Evolutionary conservation across 2,113 vertebrate species (phyloP).

Genomic region (Galemys pyrenaicus): DNA sequence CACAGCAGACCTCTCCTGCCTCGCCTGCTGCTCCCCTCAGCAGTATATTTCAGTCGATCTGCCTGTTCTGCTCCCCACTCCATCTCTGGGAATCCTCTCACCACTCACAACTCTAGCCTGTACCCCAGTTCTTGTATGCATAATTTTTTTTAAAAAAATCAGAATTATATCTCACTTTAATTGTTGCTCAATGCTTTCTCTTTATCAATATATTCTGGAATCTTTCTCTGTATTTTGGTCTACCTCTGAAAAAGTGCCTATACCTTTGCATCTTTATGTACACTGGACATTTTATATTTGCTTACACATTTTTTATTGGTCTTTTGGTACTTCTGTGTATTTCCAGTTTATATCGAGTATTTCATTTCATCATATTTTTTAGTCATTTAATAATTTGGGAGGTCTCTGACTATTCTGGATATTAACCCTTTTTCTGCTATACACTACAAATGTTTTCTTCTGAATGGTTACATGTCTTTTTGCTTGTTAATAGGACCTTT

Average conservation of each 20-base stretch:
- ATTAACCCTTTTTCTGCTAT: background rate
- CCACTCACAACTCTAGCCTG: too few species aligned
- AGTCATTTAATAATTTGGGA: slow-evolving; percentile 7
- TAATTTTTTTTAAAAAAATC: too few species aligned
- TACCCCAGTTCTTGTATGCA: too few species aligned
- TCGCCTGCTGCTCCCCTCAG: too few species aligned
- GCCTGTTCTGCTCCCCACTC: too few species aligned
- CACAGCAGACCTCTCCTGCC: too few species aligned
- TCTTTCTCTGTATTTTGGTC: background rate
- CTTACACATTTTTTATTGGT: background rate
- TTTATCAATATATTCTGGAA: background rate
- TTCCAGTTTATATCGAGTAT: slow-evolving; percentile 20
- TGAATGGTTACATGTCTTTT: background rate
- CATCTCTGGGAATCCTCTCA: too few species aligned
- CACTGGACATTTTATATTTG: background rate
- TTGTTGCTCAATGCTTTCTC: background rate
- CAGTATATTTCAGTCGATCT: too few species aligned
- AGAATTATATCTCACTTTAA: background rate
- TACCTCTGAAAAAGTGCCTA: background rate
- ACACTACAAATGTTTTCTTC: background rate
- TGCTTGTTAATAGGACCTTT: background rate
- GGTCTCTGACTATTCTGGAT: background rate
- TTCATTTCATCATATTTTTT: slow-evolving; percentile 12
- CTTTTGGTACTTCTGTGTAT: slow-evolving; percentile 24
- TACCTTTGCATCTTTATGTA: background rate